A percentile compares a stretch with the other conserved stretches of the same genome.
Conservation (phyloP, 2,888 invertebrate species). For the Lacanobia wlatinum region DNA sequence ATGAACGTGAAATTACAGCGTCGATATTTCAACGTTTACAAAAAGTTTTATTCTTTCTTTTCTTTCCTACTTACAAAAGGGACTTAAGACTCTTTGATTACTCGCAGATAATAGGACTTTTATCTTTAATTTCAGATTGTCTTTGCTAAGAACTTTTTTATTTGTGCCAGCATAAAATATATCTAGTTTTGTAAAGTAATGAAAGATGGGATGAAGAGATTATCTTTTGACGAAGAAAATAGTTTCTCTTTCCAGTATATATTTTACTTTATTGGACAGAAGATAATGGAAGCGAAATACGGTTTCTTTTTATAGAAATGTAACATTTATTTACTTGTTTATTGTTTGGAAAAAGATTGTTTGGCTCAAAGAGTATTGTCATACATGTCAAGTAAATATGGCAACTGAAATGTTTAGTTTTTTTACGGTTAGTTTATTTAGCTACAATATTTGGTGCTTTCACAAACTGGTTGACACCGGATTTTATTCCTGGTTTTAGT, state of each 20-base stretch:
- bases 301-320: conserved; percentile 19
- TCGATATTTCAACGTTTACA: conserved; percentile 52
- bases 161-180: conserved; percentile 25
- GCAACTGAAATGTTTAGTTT: background rate
- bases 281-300: conserved; percentile 34
- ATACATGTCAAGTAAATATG: conserved; percentile 14
- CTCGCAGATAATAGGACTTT: conserved; percentile 51
- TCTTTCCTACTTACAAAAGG: conserved; percentile 27
- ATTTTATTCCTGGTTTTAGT: background rate
- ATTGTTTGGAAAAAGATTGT: conserved; percentile 5
- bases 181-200: conserved; percentile 38
- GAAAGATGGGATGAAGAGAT: conserved; percentile 20
- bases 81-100: conserved; percentile 54
- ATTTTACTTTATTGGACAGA: conserved; percentile 20
- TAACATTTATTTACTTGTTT: conserved; percentile 30
- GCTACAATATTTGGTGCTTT: background rate
- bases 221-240: conserved; percentile 27
- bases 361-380: conserved; percentile 12
- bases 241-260: conserved; percentile 20
- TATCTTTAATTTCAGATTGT: conserved; percentile 49
- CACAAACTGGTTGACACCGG: background rate
- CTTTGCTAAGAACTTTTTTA: conserved; percentile 34
- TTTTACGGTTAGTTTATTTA: background rate
- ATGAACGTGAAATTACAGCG: conserved; percentile 49
- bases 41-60: conserved; percentile 36